Base-by-base conservation (phyloP, 2,113 vertebrate genomes). In the Datnioides undecimradiatus region DNA sequence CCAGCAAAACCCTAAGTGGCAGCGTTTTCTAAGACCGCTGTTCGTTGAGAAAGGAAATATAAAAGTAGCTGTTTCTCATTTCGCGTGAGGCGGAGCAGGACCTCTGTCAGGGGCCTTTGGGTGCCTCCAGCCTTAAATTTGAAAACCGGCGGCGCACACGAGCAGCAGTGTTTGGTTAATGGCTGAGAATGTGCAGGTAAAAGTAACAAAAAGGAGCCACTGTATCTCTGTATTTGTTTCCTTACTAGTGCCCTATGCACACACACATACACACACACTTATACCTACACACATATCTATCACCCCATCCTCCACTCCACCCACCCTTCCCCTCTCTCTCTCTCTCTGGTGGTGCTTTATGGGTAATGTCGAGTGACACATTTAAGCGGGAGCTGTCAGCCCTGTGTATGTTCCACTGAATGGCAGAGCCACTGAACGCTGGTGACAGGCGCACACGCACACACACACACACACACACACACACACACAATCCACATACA, bases 371-470 rank as follows among this genome's bases (percentile, higher is more conserved):
- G 54, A 93, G 92, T 93, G 93, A 93, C 91, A 92, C 83, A 70
- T 92, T 92, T 94, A 94, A 94, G 93, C 82, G 60, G 34, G 90
- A 79, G 88, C 91, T 94, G 93, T 94, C 93, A 92, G 66, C 88
- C 34, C 78, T 66, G 73, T 64, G 87, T 51, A 91, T 90, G 90
- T 88, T 87, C 82, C 51, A 60, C 58, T 94, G 93, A 93, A 59
- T 93, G 94, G 87, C 93, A 85, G 85, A 77, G 79, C 82, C 76
- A 81, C 88, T 92, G 88, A 93, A 58, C 40, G 31, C 68, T 57
- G 58, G 69, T 8, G 87, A 91, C 91, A 90, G 76, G 59, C 57
- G 4, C 54, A 29, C 55, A 73, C 80, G 40, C 63, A 68, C 73
- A 58, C 63, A 68, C 73, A 58, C 68, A 68, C 72, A 58, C 70